A percentile compares a stretch with the other conserved stretches of the same genome.
Conservation (phyloP, 1,140 invertebrate species). For the Drosophila willistoni region DNA sequence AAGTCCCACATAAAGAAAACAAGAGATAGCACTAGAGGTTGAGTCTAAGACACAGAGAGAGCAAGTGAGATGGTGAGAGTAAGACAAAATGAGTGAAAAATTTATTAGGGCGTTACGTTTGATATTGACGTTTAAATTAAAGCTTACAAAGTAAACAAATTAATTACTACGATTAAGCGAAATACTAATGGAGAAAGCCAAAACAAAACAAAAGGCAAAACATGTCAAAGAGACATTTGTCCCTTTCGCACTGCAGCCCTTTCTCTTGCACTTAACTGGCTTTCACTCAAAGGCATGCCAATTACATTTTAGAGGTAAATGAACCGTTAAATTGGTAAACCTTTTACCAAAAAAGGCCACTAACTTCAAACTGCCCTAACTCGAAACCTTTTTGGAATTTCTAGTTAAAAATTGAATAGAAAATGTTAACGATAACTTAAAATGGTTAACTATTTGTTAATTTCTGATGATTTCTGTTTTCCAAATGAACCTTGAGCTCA, state of each 20-base stretch:
- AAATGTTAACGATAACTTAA: neutral
- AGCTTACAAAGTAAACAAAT: constrained; percentile 9
- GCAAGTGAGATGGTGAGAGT: neutral
- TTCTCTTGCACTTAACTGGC: constrained; percentile 63
- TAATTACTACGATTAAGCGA: constrained; percentile 9
- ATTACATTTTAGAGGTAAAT: neutral
- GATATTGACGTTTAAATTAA: constrained; percentile 11
- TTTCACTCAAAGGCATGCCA: constrained; percentile 35
- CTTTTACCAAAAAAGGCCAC: too few species aligned
- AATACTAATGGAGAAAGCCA: constrained; percentile 5
- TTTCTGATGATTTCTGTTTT: neutral
- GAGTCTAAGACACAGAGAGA: neutral
- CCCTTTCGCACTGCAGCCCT: constrained; percentile 12
- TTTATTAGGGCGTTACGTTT: constrained; percentile 2
- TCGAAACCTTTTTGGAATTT: neutral
- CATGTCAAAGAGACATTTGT: neutral
- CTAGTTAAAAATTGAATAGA: too few species aligned
- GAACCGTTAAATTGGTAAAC: neutral
- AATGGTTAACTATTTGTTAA: neutral
- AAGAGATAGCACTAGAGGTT: neutral
- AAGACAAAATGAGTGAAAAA: neutral
- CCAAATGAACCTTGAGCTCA: neutral
- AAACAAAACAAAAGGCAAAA: neutral
- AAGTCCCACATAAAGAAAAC: neutral
- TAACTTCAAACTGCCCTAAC: too few species aligned